These are phyloP conservation scores for Centruroides sculpturatus DNA, from an alignment of 1,140 invertebrate species.

Conservation along the genomic window DNA sequence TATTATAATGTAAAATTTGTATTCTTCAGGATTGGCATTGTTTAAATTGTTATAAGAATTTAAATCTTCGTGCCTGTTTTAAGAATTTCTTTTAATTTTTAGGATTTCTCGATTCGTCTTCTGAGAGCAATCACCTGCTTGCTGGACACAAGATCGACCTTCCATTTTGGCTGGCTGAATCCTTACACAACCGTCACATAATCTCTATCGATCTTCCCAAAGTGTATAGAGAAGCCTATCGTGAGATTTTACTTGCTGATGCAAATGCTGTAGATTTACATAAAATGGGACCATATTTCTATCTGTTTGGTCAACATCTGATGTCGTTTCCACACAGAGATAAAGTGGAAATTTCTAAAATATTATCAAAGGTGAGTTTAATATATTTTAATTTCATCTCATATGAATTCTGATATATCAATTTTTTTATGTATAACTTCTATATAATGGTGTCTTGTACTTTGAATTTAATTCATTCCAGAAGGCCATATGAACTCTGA, in stretches of 20 bases:
- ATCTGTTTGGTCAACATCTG: conserved; percentile 56
- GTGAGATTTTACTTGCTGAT: conserved; percentile 65
- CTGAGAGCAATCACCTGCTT: conserved; percentile 45
- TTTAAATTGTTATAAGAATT: too few relatives aligned
- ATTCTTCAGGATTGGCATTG: too few relatives aligned
- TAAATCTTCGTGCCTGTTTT: too few relatives aligned
- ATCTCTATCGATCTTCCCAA: conserved; percentile 52
- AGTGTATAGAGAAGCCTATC: conserved; percentile 57
- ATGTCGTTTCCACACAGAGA: conserved; percentile 46
- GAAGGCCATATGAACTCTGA: too few relatives aligned
- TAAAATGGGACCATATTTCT: conserved; percentile 61
- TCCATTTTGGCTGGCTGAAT: conserved; percentile 40
- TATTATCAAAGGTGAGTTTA: conserved; percentile 47
- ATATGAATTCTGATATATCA: not conserved
- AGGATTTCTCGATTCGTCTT: conserved; percentile 52
- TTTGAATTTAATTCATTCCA: too few relatives aligned
- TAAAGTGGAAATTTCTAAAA: conserved; percentile 40
- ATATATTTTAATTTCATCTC: not conserved
- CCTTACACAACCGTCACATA: conserved; percentile 35
- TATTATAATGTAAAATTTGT: too few relatives aligned
- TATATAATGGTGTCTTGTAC: too few relatives aligned
- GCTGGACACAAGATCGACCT: conserved; percentile 53
- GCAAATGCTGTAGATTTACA: conserved; percentile 58
- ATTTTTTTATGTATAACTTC: not conserved
- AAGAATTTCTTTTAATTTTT: not conserved